phyloP scores from a whole-genome alignment of 2,797 vertebrate species.

The Psittacula derbiana region DNA sequence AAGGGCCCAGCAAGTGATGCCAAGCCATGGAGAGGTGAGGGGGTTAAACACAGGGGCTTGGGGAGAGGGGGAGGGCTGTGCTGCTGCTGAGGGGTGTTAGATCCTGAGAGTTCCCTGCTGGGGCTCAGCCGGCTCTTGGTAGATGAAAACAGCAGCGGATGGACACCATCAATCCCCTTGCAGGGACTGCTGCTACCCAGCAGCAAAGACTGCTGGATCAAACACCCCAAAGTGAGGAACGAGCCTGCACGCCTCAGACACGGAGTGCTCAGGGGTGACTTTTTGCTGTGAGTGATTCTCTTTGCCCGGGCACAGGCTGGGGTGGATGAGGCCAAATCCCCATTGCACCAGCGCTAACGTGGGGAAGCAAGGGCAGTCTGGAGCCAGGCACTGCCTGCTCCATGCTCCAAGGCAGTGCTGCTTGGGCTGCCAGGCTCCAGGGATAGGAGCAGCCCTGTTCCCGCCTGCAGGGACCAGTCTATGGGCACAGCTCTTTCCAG shows the following conservation, averaged over 20 bases:
- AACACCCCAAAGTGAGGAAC: neutral
- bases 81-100: neutral
- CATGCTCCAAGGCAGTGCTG: fast-evolving
- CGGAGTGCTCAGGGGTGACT: neutral
- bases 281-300: neutral
- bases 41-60: neutral
- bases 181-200: neutral
- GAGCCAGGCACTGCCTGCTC: neutral
- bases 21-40: neutral
- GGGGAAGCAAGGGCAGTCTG: neutral
- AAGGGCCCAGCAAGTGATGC: neutral
- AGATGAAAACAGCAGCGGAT: neutral
- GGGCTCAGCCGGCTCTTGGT: neutral
- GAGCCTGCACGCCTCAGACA: neutral
- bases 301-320: neutral
- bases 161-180: fast-evolving
- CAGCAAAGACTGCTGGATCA: neutral
- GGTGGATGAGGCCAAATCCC: neutral
- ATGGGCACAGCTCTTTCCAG: neutral
- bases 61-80: neutral
- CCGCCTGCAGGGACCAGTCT: neutral
- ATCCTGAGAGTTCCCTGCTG: neutral
- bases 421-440: neutral
- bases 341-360: fast-evolving
- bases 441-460: neutral